A percentile compares a stretch with the other conserved stretches of the same genome.
Conservation (phyloP, 2,113 vertebrate species). For the Puffinus mauretanicus region DNA sequence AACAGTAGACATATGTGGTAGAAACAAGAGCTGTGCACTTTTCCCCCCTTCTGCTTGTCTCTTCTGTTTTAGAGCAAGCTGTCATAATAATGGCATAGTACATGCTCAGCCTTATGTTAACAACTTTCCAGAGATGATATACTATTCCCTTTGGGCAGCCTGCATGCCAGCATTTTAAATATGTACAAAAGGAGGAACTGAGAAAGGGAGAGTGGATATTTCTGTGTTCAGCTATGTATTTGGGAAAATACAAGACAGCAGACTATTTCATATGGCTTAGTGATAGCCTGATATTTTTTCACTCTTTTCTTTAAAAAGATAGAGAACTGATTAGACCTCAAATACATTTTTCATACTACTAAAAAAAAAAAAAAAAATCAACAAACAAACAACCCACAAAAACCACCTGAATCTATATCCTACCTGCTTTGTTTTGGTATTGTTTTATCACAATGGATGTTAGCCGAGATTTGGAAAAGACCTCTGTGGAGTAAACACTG, state of each 20-base stretch:
- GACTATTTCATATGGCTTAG: not conserved
- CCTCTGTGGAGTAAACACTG: not conserved
- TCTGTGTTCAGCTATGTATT: not conserved
- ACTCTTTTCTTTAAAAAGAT: not conserved
- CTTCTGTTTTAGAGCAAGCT: slow-evolving; percentile 64
- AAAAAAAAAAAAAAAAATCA: not conserved
- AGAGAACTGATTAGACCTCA: not conserved
- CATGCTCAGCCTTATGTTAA: slow-evolving; percentile 73
- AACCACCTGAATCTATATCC: not conserved
- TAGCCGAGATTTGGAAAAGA: not conserved
- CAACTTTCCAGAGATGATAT: slow-evolving; percentile 67
- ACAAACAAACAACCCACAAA: not conserved
- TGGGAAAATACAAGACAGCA: not conserved
- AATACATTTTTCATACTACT: not conserved
- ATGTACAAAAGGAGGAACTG: slow-evolving; percentile 21
- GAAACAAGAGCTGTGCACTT: slow-evolving; percentile 10
- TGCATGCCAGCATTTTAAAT: slow-evolving; percentile 55
- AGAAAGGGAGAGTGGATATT: slow-evolving; percentile 20
- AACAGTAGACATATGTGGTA: not conserved
- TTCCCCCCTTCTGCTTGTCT: slow-evolving; percentile 25
- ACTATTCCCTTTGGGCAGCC: slow-evolving; percentile 63
- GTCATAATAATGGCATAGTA: slow-evolving; percentile 72
- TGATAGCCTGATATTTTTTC: not conserved
- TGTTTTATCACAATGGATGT: not conserved
- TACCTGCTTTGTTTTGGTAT: not conserved